Conservation (phyloP, 2,888 invertebrate genomes). For the Pantelozetes paolii region DNA sequence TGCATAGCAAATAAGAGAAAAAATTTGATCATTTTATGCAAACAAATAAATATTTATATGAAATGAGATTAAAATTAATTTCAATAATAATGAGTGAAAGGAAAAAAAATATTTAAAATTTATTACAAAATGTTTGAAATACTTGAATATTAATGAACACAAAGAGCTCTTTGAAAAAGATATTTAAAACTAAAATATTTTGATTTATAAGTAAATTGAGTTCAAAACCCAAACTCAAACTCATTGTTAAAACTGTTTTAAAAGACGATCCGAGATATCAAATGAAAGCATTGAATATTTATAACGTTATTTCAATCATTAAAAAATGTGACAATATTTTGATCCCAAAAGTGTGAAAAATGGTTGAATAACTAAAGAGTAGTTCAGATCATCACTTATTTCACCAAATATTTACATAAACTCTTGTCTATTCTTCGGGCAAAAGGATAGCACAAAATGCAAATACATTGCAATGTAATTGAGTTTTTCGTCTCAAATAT, state of each 20-base stretch:
- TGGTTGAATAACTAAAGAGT: neutral
- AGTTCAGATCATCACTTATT: slow-evolving; percentile 29
- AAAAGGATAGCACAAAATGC: slow-evolving; percentile 6
- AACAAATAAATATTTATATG: too few relatives aligned
- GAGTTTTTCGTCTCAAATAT: slow-evolving; percentile 29
- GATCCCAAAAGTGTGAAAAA: neutral
- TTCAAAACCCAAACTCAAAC: neutral
- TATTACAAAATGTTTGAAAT: too few relatives aligned
- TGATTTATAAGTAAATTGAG: too few relatives aligned
- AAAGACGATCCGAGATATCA: slow-evolving; percentile 15
- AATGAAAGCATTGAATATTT: slow-evolving; percentile 26
- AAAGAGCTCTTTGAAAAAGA: too few relatives aligned
- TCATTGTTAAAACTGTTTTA: neutral
- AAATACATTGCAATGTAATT: slow-evolving; percentile 25
- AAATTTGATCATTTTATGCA: too few relatives aligned
- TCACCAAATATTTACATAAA: slow-evolving; percentile 30
- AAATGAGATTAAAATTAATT: too few relatives aligned
- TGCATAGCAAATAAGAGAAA: too few relatives aligned
- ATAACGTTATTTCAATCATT: slow-evolving; percentile 27
- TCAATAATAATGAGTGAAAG: too few relatives aligned
- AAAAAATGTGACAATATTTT: slow-evolving; percentile 18
- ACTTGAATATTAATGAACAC: too few relatives aligned
- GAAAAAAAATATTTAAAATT: too few relatives aligned
- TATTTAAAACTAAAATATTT: too few relatives aligned
- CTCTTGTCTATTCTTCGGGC: slow-evolving; percentile 24